These are phyloP conservation scores for Urocyon cinereoargenteus DNA, from an alignment of 2,797 vertebrate species.

Conservation along the genomic window DNA sequence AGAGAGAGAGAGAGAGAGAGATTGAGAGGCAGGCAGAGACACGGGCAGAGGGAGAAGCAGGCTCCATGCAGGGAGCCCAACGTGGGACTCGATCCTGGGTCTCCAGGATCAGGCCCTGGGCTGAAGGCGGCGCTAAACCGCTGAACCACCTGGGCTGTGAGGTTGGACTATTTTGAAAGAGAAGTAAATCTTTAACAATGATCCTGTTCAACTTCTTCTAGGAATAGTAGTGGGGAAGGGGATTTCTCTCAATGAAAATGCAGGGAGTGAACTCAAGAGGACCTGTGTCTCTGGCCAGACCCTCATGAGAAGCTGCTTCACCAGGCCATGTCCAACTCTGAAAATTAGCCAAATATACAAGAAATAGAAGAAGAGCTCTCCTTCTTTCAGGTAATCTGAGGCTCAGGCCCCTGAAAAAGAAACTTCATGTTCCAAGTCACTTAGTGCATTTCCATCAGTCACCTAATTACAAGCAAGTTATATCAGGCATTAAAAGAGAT, in stretches of 20 bases:
- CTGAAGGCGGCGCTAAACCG: too few relatives aligned
- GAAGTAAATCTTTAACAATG: background rate
- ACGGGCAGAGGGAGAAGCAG: too few relatives aligned
- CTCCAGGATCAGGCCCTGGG: too few relatives aligned
- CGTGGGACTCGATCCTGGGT: too few relatives aligned
- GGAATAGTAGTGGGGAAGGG: background rate
- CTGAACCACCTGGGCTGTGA: background rate
- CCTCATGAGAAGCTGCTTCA: background rate
- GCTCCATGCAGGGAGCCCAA: too few relatives aligned
- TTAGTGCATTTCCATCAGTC: background rate
- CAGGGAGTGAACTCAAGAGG: background rate
- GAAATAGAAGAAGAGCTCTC: background rate
- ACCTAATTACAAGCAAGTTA: background rate
- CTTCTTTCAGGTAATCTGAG: background rate
- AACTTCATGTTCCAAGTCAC: background rate
- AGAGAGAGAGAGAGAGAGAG: too few relatives aligned
- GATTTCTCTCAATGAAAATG: background rate
- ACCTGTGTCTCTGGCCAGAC: background rate
- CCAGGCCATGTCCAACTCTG: background rate
- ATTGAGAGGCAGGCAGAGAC: too few relatives aligned
- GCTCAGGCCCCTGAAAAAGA: background rate
- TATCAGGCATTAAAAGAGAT: background rate
- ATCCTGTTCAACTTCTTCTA: background rate
- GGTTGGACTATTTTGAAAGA: slow-evolving; percentile 35
- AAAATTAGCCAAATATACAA: background rate